phyloP scores from a whole-genome alignment of 2,888 invertebrate species.

The Salpingus planirostris region DNA sequence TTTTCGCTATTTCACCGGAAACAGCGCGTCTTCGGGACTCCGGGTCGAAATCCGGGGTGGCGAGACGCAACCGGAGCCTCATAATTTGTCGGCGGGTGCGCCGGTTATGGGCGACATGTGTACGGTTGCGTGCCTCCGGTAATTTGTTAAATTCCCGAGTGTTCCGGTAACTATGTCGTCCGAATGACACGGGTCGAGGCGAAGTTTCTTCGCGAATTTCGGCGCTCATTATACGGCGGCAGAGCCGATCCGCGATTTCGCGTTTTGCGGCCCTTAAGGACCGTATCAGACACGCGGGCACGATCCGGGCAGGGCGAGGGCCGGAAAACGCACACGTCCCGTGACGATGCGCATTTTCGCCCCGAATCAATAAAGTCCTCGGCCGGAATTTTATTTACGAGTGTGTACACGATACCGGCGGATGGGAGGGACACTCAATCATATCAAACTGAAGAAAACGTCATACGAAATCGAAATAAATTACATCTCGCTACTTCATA shows the following conservation, averaged over 20 bases:
- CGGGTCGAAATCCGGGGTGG: too few relatives aligned
- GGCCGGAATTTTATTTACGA: slow-evolving; percentile 18
- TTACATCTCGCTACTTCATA: slow-evolving; percentile 16
- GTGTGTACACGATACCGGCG: slow-evolving; percentile 11
- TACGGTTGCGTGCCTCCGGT: slow-evolving; percentile 17
- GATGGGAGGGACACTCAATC: slow-evolving; percentile 19
- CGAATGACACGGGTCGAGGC: slow-evolving; percentile 18
- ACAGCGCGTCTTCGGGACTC: too few relatives aligned
- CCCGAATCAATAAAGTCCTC: slow-evolving; percentile 16
- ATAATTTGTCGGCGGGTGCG: too few relatives aligned
- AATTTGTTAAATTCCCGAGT: slow-evolving; percentile 25
- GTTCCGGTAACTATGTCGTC: slow-evolving; percentile 21
- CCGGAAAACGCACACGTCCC: too few relatives aligned
- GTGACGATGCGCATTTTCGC: too few relatives aligned
- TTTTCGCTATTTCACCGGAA: too few relatives aligned
- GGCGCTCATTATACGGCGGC: slow-evolving; percentile 2
- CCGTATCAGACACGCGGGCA: too few relatives aligned
- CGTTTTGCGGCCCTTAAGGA: slow-evolving; percentile 1
- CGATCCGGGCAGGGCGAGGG: too few relatives aligned
- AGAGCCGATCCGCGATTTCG: slow-evolving; percentile 4
- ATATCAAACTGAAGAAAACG: slow-evolving; percentile 18
- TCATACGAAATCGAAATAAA: slow-evolving; percentile 20
- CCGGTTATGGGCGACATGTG: too few relatives aligned
- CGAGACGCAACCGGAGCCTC: too few relatives aligned
- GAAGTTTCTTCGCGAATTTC: slow-evolving; percentile 11